Evolutionary conservation across 2,797 vertebrate genomes (phyloP).

Genomic region (Lepilemur ruficaudatus): DNA sequence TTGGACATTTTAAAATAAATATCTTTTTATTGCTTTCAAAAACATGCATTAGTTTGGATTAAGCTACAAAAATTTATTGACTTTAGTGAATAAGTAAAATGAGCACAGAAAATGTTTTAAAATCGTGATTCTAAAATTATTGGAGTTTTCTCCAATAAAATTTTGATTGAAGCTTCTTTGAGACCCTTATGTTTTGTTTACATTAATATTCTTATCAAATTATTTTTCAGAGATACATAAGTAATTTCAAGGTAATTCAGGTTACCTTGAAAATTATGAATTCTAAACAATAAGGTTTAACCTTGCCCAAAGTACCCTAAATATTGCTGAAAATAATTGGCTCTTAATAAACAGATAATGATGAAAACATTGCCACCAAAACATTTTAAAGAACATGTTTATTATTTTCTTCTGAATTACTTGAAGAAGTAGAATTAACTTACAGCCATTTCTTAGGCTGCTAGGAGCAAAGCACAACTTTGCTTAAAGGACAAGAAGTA

Average conservation of each 20-base stretch:
- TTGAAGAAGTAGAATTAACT: neutral
- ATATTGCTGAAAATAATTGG: neutral
- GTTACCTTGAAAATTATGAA: constrained; percentile 18
- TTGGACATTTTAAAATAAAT: neutral
- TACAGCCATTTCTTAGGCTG: neutral
- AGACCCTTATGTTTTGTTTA: neutral
- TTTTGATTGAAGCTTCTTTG: neutral
- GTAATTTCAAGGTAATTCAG: constrained; percentile 30
- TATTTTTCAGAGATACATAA: neutral
- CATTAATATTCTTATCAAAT: neutral
- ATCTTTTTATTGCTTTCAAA: constrained; percentile 21
- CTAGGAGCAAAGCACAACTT: neutral
- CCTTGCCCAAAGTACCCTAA: neutral
- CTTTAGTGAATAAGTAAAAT: neutral
- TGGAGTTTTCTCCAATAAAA: neutral
- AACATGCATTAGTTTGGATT: neutral
- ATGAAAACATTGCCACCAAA: neutral
- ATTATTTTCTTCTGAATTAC: neutral
- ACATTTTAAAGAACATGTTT: neutral
- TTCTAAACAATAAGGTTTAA: neutral
- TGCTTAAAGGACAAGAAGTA: neutral
- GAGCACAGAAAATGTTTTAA: constrained; percentile 3
- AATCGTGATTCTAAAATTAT: neutral
- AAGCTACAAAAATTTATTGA: neutral
- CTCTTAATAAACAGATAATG: neutral